Conservation (phyloP, 2,888 invertebrate species). For the Morpho achilles region DNA sequence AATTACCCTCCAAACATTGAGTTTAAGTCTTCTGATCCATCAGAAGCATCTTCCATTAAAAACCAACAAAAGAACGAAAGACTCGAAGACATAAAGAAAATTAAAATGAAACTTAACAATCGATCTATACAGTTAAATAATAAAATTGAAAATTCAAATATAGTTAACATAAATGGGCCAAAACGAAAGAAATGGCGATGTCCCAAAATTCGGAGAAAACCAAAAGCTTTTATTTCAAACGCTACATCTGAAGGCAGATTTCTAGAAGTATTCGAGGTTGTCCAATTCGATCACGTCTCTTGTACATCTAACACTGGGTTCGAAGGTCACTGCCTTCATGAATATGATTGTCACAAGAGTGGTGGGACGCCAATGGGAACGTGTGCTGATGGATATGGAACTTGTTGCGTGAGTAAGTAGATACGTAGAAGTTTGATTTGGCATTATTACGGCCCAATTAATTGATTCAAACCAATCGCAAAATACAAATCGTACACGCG, state of each 20-base stretch:
- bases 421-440: no score
- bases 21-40: constrained; percentile 9
- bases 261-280: constrained; percentile 84
- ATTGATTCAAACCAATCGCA: no score
- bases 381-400: constrained; percentile 86
- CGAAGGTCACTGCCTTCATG: constrained; percentile 85
- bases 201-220: constrained; percentile 4
- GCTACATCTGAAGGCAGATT: constrained; percentile 53
- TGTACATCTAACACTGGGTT: constrained; percentile 79
- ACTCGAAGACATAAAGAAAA: not conserved
- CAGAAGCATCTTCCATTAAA: constrained; percentile 3
- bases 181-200: constrained; percentile 33
- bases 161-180: constrained; percentile 20
- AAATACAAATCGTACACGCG: no score
- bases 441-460: no score
- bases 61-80: not conserved
- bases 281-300: constrained; percentile 83
- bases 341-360: constrained; percentile 81
- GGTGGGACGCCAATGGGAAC: constrained; percentile 82
- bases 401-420: constrained; percentile 87
- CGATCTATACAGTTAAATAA: constrained; percentile 1
- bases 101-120: not conserved
- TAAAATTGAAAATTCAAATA: constrained; percentile 4
- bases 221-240: constrained; percentile 27
- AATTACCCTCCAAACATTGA: not conserved